phyloP scores from a whole-genome alignment of 1,140 invertebrate species.

The Pogonognathellus flavescens region DNA sequence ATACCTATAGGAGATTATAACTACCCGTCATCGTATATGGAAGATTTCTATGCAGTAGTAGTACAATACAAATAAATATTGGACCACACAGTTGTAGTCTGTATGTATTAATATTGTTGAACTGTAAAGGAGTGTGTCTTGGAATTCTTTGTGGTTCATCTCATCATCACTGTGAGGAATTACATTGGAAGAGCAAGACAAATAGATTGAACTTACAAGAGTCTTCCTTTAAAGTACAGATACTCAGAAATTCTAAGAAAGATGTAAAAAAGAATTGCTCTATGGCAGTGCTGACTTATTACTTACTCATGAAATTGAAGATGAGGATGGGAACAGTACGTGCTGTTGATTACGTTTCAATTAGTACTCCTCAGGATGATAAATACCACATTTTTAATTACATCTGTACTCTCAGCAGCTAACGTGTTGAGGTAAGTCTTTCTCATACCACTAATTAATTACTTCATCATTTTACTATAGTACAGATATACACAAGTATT shows the following conservation, averaged over 20 bases:
- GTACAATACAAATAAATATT: no score
- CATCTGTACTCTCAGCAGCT: conserved; percentile 10
- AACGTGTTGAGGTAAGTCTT: conserved; percentile 42
- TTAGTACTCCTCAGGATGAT: conserved; percentile 23
- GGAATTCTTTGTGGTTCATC: no score
- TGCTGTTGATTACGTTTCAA: conserved; percentile 29
- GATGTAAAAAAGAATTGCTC: neutral
- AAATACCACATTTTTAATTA: conserved; percentile 26
- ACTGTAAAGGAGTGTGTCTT: no score
- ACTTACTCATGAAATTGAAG: conserved; percentile 1
- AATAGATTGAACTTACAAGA: neutral
- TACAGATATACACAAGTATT: neutral
- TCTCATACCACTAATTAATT: conserved; percentile 1
- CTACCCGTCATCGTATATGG: no score
- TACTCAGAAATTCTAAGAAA: neutral
- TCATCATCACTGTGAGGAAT: no score
- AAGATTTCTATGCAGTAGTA: no score
- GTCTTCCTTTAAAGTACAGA: neutral
- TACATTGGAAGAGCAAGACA: neutral
- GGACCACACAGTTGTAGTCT: no score
- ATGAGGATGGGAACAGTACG: conserved; percentile 32
- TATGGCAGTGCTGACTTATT: neutral
- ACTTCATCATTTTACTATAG: conserved; percentile 8
- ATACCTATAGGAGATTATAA: no score
- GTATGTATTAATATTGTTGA: no score